Conservation (phyloP, 2,888 invertebrate genomes). For the Parascotia fuliginaria region DNA sequence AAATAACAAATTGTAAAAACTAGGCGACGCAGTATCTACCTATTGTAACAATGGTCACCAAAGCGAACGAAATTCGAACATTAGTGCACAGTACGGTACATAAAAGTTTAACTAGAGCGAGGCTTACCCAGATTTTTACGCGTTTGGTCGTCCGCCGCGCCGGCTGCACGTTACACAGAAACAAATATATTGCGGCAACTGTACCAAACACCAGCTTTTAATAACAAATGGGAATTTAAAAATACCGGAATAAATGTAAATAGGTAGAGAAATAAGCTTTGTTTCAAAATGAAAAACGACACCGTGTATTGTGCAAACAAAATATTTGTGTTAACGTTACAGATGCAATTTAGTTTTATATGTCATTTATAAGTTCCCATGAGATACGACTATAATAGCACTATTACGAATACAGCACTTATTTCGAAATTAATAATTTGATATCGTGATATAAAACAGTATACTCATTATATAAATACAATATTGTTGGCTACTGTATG, state of each 20-base stretch:
- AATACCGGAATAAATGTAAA: conserved; percentile 41
- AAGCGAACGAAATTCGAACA: conserved; percentile 9
- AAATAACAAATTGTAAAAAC: background rate
- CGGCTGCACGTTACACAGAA: conserved; percentile 40
- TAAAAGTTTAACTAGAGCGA: conserved; percentile 40
- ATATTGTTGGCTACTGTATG: too few relatives aligned
- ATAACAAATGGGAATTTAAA: conserved; percentile 45
- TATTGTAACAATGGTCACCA: conserved; percentile 33
- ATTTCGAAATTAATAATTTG: too few relatives aligned
- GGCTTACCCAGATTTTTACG: conserved; percentile 32
- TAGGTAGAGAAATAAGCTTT: conserved; percentile 36
- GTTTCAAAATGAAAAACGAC: conserved; percentile 16
- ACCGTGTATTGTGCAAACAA: background rate
- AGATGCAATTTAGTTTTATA: too few relatives aligned
- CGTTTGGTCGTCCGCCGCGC: conserved; percentile 11
- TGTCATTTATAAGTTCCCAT: background rate
- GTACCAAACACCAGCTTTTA: conserved; percentile 26
- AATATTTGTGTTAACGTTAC: too few relatives aligned
- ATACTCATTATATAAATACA: too few relatives aligned
- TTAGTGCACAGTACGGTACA: conserved; percentile 15
- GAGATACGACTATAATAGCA: too few relatives aligned
- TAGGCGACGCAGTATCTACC: background rate
- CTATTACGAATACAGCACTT: too few relatives aligned
- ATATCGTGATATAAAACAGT: too few relatives aligned
- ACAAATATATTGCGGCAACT: conserved; percentile 26